These are phyloP conservation scores for Drosophila testacea DNA, from an alignment of 2,888 invertebrate species.

Conservation along the genomic window DNA sequence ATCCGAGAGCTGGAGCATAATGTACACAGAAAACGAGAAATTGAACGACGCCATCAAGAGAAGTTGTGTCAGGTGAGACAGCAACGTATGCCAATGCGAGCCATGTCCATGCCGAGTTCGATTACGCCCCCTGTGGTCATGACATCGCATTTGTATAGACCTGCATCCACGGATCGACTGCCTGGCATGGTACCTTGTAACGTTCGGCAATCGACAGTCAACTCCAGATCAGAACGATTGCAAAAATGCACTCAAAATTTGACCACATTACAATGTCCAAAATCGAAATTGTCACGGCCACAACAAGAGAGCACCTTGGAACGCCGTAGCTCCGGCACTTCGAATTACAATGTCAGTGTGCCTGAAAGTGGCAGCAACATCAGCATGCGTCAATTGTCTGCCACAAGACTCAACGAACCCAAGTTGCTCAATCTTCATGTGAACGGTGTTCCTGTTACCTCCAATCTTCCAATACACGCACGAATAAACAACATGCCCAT, in stretches of 20 bases:
- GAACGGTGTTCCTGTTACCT: slow-evolving; percentile 32
- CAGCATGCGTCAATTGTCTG: slow-evolving; percentile 16
- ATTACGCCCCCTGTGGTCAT: slow-evolving; percentile 17
- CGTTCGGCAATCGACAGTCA: background rate
- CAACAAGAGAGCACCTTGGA: slow-evolving; percentile 9
- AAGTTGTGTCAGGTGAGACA: slow-evolving; percentile 15
- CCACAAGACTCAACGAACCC: slow-evolving; percentile 32
- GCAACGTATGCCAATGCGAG: slow-evolving; percentile 26
- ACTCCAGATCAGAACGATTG: slow-evolving; percentile 13
- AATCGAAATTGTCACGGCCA: background rate
- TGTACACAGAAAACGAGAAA: slow-evolving; percentile 27
- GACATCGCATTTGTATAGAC: slow-evolving; percentile 41
- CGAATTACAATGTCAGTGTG: slow-evolving; percentile 40
- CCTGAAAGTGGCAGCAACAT: background rate
- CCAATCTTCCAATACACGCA: slow-evolving; percentile 47
- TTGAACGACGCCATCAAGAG: slow-evolving; percentile 14
- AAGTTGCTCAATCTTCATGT: slow-evolving; percentile 52
- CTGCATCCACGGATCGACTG: slow-evolving; percentile 54
- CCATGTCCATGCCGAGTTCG: slow-evolving; percentile 15
- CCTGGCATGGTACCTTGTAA: slow-evolving; percentile 66
- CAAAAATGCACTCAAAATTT: slow-evolving; percentile 22
- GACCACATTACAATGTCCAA: background rate
- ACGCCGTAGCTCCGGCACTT: slow-evolving; percentile 43
- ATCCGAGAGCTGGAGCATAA: slow-evolving; percentile 32
- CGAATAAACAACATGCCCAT: slow-evolving; percentile 65